A percentile compares a stretch with the other conserved stretches of the same genome.
Evolutionary conservation across 2,113 vertebrate genomes (phyloP).

Genomic region (Vicugna pacos): DNA sequence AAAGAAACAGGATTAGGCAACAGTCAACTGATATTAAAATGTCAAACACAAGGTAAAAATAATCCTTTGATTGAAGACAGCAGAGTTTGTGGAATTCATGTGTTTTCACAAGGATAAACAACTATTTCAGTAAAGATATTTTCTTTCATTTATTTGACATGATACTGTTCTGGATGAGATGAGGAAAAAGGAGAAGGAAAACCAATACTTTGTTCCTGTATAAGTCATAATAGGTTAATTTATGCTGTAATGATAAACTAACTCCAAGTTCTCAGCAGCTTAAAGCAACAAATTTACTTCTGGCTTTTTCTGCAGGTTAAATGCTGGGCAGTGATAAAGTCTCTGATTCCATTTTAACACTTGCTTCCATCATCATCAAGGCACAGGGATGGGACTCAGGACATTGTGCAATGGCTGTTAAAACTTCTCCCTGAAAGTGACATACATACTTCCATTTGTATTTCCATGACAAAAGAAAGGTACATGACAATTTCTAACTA

Average conservation of each 20-base stretch:
- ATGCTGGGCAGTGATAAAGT: neutral
- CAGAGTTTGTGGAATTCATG: conserved; percentile 11
- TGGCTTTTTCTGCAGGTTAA: neutral
- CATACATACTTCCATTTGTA: neutral
- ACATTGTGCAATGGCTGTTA: neutral
- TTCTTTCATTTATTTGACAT: conserved; percentile 39
- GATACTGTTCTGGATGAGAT: neutral
- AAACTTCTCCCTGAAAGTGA: neutral
- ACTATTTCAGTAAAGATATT: neutral
- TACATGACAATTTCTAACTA: neutral
- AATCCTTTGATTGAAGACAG: conserved; percentile 45
- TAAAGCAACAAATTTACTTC: neutral
- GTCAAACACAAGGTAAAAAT: conserved; percentile 50
- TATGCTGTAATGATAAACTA: neutral
- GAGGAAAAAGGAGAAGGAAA: neutral
- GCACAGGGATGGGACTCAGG: neutral
- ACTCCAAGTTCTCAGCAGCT: neutral
- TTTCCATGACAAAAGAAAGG: neutral
- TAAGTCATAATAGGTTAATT: neutral
- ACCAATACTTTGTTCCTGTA: neutral
- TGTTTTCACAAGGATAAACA: conserved; percentile 53
- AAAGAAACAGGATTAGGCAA: conserved; percentile 33
- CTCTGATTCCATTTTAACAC: neutral
- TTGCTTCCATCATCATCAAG: neutral
- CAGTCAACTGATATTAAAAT: conserved; percentile 50